Evolutionary conservation across 2,797 vertebrate species (phyloP).

Genomic region (Lithobates sylvaticus): DNA sequence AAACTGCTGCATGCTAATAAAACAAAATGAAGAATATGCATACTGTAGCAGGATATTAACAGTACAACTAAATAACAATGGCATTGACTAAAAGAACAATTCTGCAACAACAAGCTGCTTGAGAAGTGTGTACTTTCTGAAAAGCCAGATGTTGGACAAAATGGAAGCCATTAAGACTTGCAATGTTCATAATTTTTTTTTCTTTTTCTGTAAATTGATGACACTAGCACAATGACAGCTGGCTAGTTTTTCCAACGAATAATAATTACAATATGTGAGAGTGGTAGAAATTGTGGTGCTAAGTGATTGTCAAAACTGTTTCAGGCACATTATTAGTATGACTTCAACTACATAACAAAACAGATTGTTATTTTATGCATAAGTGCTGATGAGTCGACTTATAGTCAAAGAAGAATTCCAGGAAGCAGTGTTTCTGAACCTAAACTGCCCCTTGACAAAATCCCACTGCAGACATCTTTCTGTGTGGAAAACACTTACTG

Average conservation of each 20-base stretch:
- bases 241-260: neutral
- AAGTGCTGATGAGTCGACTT: neutral
- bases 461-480: too few species aligned
- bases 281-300: neutral
- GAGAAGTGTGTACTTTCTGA: neutral
- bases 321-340: neutral
- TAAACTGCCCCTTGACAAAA: too few species aligned
- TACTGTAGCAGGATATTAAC: neutral
- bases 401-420: too few species aligned
- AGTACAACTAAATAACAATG: neutral
- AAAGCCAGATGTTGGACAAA: slow-evolving; percentile 2
- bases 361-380: neutral
- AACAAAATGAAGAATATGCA: too few species aligned
- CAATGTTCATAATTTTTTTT: neutral
- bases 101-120: neutral
- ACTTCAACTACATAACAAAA: neutral
- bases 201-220: neutral
- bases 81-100: neutral
- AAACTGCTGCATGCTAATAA: neutral
- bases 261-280: neutral
- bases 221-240: slow-evolving; percentile 4
- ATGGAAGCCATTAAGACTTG: neutral
- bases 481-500: too few species aligned
- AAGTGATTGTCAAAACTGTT: neutral
- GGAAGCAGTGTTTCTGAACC: too few species aligned